A percentile compares a stretch with the other conserved stretches of the same genome.
Evolutionary conservation across 2,113 vertebrate genomes (phyloP).

Genomic region (Balaeniceps rex): DNA sequence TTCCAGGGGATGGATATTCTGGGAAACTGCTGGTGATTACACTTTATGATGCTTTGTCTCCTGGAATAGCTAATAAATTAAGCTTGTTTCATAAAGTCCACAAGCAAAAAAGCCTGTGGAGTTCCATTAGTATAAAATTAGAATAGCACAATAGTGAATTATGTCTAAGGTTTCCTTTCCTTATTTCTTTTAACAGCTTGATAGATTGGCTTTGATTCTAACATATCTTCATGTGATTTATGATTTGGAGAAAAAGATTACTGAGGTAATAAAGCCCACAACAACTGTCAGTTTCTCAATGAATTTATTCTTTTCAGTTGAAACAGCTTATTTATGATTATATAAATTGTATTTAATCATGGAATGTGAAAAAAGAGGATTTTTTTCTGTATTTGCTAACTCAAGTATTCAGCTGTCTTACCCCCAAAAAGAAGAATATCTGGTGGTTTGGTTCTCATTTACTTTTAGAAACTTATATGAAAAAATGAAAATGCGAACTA

Average conservation of each 20-base stretch:
- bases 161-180: not conserved
- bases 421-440: not conserved
- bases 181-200: not conserved
- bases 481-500: not conserved
- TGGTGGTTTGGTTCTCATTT: not conserved
- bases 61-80: slow-evolving; percentile 36
- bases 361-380: not conserved
- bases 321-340: not conserved
- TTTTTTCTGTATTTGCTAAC: not conserved
- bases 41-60: slow-evolving; percentile 1
- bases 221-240: not conserved
- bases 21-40: not conserved
- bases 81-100: not conserved
- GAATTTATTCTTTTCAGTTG: not conserved
- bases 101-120: not conserved
- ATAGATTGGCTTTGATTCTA: not conserved
- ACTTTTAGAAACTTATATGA: not conserved
- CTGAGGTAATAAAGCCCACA: not conserved
- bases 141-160: not conserved
- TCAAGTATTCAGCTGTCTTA: not conserved
- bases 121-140: not conserved
- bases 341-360: not conserved
- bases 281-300: not conserved
- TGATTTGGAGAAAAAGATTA: not conserved
- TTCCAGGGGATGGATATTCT: not conserved